Percentiles rank a stretch among this genome's conserved stretches.
Evolutionary conservation across 2,888 invertebrate genomes (phyloP).

Genomic region (Brassicogethes aeneus): DNA sequence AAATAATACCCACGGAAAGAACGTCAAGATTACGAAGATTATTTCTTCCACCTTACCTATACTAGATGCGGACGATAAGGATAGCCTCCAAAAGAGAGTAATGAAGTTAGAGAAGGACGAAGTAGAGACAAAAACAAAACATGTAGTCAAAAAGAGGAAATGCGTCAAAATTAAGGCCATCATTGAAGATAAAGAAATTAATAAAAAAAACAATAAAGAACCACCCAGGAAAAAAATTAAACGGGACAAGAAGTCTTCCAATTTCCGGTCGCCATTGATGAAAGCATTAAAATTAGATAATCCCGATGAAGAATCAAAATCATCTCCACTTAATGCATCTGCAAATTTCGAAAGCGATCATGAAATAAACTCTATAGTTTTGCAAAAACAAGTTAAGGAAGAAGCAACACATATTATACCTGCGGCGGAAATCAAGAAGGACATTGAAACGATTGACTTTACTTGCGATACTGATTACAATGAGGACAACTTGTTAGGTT

Average conservation of each 20-base stretch:
- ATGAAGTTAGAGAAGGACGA: conserved; percentile 9
- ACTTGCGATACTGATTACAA: conserved; percentile 29
- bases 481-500: conserved; percentile 27
- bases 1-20: conserved; percentile 46
- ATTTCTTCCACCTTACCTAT: conserved; percentile 27
- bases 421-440: too few species aligned
- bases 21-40: conserved; percentile 38
- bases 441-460: too few species aligned
- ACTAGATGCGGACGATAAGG: conserved; percentile 3
- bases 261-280: too few species aligned
- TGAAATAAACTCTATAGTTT: conserved; percentile 1
- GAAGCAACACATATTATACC: too few species aligned
- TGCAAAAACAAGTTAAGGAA: conserved; percentile 7
- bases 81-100: too few species aligned
- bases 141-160: not conserved
- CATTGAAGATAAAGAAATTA: not conserved
- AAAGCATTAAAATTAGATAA: not conserved
- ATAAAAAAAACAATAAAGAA: too few species aligned
- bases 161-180: too few species aligned
- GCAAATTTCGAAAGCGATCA: not conserved
- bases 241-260: not conserved
- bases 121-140: not conserved
- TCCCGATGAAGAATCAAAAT: not conserved
- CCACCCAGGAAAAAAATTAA: conserved; percentile 2
- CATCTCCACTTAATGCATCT: too few species aligned